phyloP scores from a whole-genome alignment of 2,888 invertebrate species.

The Ochropacha duplaris region DNA sequence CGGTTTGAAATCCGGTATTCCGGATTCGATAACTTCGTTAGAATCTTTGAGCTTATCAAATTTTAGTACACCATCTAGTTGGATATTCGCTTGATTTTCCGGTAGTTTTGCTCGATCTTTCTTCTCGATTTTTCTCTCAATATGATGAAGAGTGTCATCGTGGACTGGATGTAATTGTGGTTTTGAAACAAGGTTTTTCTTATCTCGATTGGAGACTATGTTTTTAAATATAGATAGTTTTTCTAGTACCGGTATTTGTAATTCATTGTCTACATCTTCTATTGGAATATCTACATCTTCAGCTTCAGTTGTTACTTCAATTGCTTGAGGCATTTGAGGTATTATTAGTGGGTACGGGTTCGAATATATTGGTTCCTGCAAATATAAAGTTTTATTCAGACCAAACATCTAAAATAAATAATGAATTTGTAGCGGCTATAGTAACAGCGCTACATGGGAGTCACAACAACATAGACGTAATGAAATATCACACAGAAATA shows the following conservation, averaged over 20 bases:
- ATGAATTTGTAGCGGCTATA: too few relatives aligned
- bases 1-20: conserved; percentile 66
- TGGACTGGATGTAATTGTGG: conserved; percentile 69
- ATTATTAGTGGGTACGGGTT: conserved; percentile 23
- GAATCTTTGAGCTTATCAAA: conserved; percentile 12
- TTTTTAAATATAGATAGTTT: conserved; percentile 70
- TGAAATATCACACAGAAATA: too few relatives aligned
- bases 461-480: too few relatives aligned
- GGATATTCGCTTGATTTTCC: conserved; percentile 13
- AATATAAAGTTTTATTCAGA: too few relatives aligned
- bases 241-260: conserved; percentile 53
- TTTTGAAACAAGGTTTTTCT: conserved; percentile 50
- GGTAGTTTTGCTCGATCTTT: conserved; percentile 61
- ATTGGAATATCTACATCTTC: conserved; percentile 20
- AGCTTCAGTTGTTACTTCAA: conserved; percentile 23
- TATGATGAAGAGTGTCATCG: conserved; percentile 53
- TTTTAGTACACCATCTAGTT: conserved; percentile 12
- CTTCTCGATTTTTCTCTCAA: conserved; percentile 66
- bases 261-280: conserved; percentile 47
- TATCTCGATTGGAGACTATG: conserved; percentile 51
- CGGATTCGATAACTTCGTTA: neutral
- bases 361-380: conserved; percentile 61
- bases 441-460: too few relatives aligned
- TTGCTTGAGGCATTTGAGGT: conserved; percentile 21
- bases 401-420: too few relatives aligned